These are phyloP conservation scores for Byasa hedistus DNA, from an alignment of 2,888 invertebrate genomes.

Conservation along the genomic window DNA sequence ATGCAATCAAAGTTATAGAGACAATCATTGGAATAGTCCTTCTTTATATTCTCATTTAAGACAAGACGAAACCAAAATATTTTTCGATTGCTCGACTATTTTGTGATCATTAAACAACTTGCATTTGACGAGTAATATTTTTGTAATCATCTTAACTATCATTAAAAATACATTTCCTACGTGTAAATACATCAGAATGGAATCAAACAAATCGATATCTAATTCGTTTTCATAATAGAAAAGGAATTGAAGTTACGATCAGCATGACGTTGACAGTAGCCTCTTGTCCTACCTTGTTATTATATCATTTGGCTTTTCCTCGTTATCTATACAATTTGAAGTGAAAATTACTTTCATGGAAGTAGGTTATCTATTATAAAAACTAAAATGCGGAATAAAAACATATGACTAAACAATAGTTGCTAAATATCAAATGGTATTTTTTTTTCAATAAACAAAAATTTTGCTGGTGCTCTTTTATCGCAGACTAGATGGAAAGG, in stretches of 20 bases:
- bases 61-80: not conserved
- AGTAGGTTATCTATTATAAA: too few species aligned
- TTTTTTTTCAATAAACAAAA: too few species aligned
- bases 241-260: conserved; percentile 16
- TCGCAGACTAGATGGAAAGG: too few species aligned
- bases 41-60: not conserved
- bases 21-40: not conserved
- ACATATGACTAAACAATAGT: too few species aligned
- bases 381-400: too few species aligned
- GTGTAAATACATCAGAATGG: conserved; percentile 5
- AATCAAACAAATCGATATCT: conserved; percentile 25
- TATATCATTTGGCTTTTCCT: conserved; percentile 8
- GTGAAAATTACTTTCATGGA: not conserved
- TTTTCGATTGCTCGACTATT: too few species aligned
- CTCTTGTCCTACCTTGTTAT: conserved; percentile 1
- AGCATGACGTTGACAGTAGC: conserved; percentile 17
- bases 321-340: not conserved
- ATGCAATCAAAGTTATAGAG: too few species aligned
- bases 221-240: conserved; percentile 19
- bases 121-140: not conserved
- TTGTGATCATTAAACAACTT: not conserved
- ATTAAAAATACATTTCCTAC: conserved; percentile 25
- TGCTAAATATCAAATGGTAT: too few species aligned
- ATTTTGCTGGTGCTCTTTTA: too few species aligned
- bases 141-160: conserved; percentile 3